Percentiles rank a stretch among this genome's conserved stretches.
Evolutionary conservation across 2,113 vertebrate species (phyloP).

Genomic region (Corvus cornix): DNA sequence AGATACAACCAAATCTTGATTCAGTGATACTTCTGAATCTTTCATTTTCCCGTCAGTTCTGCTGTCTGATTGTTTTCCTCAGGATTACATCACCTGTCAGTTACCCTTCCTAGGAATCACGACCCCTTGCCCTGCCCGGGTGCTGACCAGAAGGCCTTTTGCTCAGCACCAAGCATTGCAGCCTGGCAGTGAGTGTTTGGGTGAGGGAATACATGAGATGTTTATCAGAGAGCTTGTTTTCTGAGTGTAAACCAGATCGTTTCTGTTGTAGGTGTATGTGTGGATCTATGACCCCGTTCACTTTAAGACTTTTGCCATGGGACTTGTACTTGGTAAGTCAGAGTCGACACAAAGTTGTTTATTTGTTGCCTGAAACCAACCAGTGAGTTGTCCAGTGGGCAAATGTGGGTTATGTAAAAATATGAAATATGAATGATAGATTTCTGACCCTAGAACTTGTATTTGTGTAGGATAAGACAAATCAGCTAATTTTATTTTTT

Average conservation of each 20-base stretch:
- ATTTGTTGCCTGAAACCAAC: neutral
- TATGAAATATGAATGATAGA: neutral
- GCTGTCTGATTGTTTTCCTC: neutral
- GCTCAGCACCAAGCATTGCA: neutral
- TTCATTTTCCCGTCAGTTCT: neutral
- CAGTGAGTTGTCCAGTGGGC: neutral
- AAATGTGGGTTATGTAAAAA: neutral
- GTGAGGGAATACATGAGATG: neutral
- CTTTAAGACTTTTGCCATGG: conserved; percentile 99
- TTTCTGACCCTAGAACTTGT: neutral
- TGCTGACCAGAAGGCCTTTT: neutral
- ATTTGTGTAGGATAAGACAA: neutral
- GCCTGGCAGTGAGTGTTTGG: neutral
- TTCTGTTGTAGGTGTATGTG: conserved; percentile 87
- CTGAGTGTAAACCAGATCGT: neutral
- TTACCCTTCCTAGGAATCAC: neutral
- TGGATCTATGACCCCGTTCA: conserved; percentile 99
- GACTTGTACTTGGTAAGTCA: conserved; percentile 93
- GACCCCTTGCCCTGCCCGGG: neutral
- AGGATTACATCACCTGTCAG: neutral
- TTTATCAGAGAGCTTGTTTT: neutral
- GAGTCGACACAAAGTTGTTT: neutral
- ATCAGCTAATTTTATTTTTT: neutral
- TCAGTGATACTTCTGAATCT: neutral
- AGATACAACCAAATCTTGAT: neutral